Conservation (phyloP, 2,113 vertebrate genomes). For the Halichoerus grypus region DNA sequence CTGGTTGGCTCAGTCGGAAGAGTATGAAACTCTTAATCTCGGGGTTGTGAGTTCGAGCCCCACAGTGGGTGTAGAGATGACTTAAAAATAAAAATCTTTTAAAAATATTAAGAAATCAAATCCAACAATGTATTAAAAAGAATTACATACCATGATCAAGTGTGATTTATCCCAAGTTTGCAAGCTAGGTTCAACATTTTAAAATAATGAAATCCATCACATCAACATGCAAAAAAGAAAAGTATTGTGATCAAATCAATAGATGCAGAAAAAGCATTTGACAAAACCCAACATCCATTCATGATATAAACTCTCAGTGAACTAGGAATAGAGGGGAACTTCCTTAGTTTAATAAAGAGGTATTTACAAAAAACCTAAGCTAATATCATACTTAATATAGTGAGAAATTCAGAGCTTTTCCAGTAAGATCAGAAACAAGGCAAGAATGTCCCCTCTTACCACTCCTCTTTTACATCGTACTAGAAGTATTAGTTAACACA, state of each 20-base stretch:
- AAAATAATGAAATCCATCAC: not conserved
- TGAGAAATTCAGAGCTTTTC: not conserved
- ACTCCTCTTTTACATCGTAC: not conserved
- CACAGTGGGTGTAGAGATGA: not conserved
- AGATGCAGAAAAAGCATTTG: not conserved
- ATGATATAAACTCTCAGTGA: not conserved
- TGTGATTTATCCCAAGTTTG: not conserved
- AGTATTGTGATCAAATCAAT: not conserved
- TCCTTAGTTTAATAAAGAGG: not conserved
- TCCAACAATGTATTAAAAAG: not conserved
- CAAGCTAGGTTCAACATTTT: not conserved
- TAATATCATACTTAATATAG: not conserved
- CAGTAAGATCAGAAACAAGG: not conserved
- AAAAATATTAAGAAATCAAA: not conserved
- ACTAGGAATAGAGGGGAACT: not conserved
- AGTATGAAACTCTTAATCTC: not conserved
- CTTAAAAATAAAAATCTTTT: not conserved
- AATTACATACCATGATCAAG: not conserved
- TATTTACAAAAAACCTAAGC: not conserved
- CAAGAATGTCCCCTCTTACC: not conserved
- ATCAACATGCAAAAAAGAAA: not conserved
- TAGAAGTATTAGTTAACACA: not conserved
- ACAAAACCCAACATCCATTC: not conserved
- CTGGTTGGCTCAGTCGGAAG: not conserved
- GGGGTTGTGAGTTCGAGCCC: not conserved